Percentiles rank a stretch among this genome's conserved stretches.
Conservation (phyloP, 2,888 invertebrate species). For the Lycaena phlaeas region DNA sequence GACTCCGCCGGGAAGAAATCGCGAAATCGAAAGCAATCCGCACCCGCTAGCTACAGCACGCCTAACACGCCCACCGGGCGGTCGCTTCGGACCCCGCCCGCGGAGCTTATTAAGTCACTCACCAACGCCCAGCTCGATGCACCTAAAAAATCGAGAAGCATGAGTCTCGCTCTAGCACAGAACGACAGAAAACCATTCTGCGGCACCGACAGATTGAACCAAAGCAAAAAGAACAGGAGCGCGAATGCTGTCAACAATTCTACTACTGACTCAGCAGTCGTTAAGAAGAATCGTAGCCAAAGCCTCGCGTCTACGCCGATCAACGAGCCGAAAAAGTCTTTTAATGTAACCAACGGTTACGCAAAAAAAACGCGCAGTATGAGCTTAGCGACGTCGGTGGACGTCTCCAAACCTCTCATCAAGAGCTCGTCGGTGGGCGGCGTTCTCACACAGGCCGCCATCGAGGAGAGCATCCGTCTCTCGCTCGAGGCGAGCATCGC, state of each 20-base stretch:
- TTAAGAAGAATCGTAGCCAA: conserved; percentile 44
- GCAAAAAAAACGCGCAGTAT: conserved; percentile 56
- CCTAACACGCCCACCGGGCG: conserved; percentile 45
- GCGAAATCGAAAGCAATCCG: conserved; percentile 49
- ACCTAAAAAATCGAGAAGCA: conserved; percentile 60
- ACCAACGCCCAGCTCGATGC: conserved; percentile 36
- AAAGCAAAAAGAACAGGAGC: conserved; percentile 31
- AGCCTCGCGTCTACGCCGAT: conserved; percentile 54
- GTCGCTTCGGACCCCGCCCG: conserved; percentile 40
- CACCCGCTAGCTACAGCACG: conserved; percentile 39
- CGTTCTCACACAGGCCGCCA: conserved; percentile 57
- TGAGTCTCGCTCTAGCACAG: conserved; percentile 43
- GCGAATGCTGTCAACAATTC: conserved; percentile 35
- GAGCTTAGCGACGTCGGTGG: conserved; percentile 45
- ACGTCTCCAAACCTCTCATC: conserved; percentile 33
- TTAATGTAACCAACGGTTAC: conserved; percentile 27
- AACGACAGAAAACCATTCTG: conserved; percentile 40
- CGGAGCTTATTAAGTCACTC: conserved; percentile 41
- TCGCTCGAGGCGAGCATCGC: conserved; percentile 53
- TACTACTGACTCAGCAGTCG: conserved; percentile 28
- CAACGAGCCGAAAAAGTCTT: conserved; percentile 36
- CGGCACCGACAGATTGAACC: conserved; percentile 45
- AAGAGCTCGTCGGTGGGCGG: conserved; percentile 36
- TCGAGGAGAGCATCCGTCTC: conserved; percentile 59
- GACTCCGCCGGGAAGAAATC: conserved; percentile 21